Percentiles rank a stretch among this genome's conserved stretches.
These are phyloP conservation scores for Vulpes lagopus DNA, from an alignment of 2,113 vertebrate genomes.

Conservation along the genomic window DNA sequence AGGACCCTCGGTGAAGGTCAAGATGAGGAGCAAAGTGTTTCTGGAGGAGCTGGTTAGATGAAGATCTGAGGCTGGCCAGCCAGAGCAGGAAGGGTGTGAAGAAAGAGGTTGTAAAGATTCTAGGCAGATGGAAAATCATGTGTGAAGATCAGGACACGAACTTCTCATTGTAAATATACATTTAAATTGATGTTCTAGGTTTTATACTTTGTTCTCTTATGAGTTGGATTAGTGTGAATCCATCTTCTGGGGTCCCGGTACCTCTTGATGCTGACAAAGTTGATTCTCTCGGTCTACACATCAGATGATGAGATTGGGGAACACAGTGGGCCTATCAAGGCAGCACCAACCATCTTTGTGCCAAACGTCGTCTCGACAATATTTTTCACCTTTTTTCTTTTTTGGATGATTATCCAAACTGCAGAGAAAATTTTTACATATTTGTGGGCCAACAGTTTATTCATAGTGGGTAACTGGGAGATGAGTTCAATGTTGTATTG, in stretches of 20 bases:
- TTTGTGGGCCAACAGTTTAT: not conserved
- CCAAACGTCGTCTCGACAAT: not conserved
- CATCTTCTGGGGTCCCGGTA: not conserved
- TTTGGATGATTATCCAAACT: not conserved
- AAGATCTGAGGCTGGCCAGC: not conserved
- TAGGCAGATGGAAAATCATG: not conserved
- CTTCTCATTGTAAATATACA: not conserved
- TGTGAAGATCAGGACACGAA: not conserved
- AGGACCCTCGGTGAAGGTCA: not conserved
- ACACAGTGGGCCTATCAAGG: accelerated
- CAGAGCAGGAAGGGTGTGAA: not conserved
- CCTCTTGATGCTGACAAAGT: not conserved
- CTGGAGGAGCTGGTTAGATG: too few species aligned
- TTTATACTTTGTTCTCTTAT: not conserved
- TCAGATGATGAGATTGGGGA: not conserved
- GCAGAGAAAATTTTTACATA: not conserved
- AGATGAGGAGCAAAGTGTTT: not conserved
- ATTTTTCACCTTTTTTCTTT: not conserved
- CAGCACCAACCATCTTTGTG: not conserved
- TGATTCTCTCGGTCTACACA: not conserved
- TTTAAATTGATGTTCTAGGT: not conserved
- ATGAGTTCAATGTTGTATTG: not conserved
- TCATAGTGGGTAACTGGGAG: not conserved
- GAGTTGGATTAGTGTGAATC: not conserved
- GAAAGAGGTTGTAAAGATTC: not conserved